Evolutionary conservation across 2,113 vertebrate species (phyloP).

Genomic region (Girardinichthys multiradiatus): DNA sequence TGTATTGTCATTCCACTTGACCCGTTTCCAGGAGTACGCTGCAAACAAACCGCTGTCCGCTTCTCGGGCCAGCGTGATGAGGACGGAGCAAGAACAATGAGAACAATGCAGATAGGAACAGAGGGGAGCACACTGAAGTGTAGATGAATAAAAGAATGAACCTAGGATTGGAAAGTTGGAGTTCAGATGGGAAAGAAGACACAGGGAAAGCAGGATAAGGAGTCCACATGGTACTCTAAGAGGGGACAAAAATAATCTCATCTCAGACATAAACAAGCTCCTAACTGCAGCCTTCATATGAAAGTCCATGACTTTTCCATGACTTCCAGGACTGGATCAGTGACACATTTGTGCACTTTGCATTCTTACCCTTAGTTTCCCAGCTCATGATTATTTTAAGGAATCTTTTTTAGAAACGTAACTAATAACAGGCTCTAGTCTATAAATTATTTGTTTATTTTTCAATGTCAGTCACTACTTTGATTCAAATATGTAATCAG

Average conservation of each 20-base stretch:
- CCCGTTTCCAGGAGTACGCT: conserved; percentile 45
- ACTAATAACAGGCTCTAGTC: background rate
- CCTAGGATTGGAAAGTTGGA: background rate
- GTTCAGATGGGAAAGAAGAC: conserved; percentile 18
- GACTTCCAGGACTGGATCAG: conserved; percentile 16
- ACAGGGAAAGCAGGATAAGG: conserved; percentile 33
- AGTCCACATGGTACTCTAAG: conserved; percentile 37
- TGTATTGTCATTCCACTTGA: conserved; percentile 66
- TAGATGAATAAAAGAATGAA: background rate
- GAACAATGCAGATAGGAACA: conserved; percentile 17
- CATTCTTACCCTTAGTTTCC: conserved; percentile 1
- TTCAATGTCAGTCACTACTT: background rate
- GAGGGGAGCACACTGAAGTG: conserved; percentile 10
- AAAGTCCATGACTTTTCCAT: conserved; percentile 49
- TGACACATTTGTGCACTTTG: conserved; percentile 16
- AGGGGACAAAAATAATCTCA: conserved; percentile 39
- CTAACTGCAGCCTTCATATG: conserved; percentile 13
- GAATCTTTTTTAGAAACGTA: background rate
- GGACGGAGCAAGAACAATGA: conserved; percentile 4
- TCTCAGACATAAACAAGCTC: conserved; percentile 42
- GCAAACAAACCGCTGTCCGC: conserved; percentile 70
- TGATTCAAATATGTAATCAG: background rate
- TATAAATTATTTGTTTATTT: background rate
- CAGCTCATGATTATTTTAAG: conserved; percentile 4
- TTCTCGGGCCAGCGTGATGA: conserved; percentile 12